Conservation (phyloP, 2,113 vertebrate species). For the Procavia capensis region DNA sequence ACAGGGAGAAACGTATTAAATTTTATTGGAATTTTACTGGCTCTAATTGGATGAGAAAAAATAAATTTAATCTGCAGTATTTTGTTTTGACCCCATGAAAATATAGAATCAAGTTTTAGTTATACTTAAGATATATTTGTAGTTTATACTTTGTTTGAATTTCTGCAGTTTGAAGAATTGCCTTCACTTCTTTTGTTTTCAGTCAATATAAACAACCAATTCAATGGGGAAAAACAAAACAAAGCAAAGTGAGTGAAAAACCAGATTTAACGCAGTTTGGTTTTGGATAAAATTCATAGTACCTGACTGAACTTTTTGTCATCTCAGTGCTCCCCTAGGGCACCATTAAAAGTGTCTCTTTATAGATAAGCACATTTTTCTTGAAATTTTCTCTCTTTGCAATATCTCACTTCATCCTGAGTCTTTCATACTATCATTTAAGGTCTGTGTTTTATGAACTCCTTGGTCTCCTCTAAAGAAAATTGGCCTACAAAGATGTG, state of each 20-base stretch:
- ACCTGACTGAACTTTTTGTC: background rate
- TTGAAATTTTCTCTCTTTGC: background rate
- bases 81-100: background rate
- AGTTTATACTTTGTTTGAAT: background rate
- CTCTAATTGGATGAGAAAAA: background rate
- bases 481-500: background rate
- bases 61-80: background rate
- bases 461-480: background rate
- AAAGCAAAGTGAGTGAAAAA: background rate
- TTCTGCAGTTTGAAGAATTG: background rate
- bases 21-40: background rate
- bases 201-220: background rate
- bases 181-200: background rate
- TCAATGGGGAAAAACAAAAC: background rate
- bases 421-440: background rate
- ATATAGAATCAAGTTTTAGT: background rate
- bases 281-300: background rate
- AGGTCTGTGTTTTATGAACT: background rate
- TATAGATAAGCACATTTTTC: background rate
- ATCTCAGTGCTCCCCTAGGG: background rate
- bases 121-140: background rate
- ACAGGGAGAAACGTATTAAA: background rate
- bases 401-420: background rate
- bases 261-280: background rate
- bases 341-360: background rate